Base-by-base conservation (phyloP, 2,797 vertebrate species). In the Bovichtus variegatus region DNA sequence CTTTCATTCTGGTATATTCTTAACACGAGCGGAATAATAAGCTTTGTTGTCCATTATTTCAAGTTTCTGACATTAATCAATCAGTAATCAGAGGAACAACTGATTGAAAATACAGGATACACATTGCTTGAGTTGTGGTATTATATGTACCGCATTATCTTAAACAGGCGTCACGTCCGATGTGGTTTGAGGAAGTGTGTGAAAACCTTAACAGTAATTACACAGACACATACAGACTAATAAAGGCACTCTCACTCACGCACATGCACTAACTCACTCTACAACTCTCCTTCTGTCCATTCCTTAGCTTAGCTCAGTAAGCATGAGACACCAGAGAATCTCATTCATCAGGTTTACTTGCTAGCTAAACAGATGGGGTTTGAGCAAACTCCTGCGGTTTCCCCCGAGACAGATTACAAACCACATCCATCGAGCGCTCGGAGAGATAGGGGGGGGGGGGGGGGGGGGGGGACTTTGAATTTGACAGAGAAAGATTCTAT, bases 281-380 rank as follows among this genome's bases (percentile, higher is more conserved):
- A 67, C 57, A 81, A 81, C 58, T 77, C 71, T 77, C 73, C 90
- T 78, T 84, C 80, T 84, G 80, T 76, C 85, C 61, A 57, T 62
- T 75, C 64, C 61, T 80, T 65, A 44, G 73, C 72, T 83, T 58
- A 77, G 88, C 71, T 87, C 89, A 81, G 78, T 86, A 65, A 83
- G 76, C 85, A 84, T 50, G 82, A 85, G 80, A 81, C 86, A 88
- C 92, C 76, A 78, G 84, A 89, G 87, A 79, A 87, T 87, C 78
- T 76, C 88, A 92, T 92, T 92, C 90, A 92, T 92, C 90, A 92
- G 91, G 84, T 87, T 88, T 82, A 79, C 77, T 89, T 21, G 65
- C 84, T 58, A 89, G 85, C 89, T 87, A 88, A 90, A 92, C 91
- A 93, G 91, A 93, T 92, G 90, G 91, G 87, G 87, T 90, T 89